Evolutionary conservation across 2,797 vertebrate species (phyloP), one percentile per base, ranked within the genome.

Genomic region (Labroides dimidiatus): DNA sequence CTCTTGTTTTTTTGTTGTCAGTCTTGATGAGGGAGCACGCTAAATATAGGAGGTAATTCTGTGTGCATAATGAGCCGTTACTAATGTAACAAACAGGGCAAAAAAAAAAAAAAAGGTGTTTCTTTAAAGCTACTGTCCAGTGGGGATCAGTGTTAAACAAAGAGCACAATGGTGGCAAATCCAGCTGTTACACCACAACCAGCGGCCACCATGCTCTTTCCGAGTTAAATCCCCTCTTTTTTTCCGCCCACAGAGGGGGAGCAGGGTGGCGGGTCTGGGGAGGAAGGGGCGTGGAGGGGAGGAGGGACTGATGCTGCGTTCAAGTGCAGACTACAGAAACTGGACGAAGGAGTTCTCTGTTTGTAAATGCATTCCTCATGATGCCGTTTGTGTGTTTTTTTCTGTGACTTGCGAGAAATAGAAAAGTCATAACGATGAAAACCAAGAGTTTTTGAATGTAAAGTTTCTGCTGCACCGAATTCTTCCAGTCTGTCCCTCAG

Each of bases 161-260:
- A 79, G 84, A 79, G 67, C 67, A 75, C 76, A 81, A 61, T 73
- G 81, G 67, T 59, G 52, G 72, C 54, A 77, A 80, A 77, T 87
- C 76, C 85, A 88, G 78, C 84, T 83, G 86, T 82, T 85, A 69
- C 60, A 80, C 79, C 79, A 89, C 71, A 71, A 84, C 69, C 67
- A n/a, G 82, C 75, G 84, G 74, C 85, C 86, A 82, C 85, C 83
- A 41, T 78, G 81, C 81, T 78, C 70, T 86, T 24, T 75, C 20
- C 0, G 63, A 81, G 80, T 91, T 82, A 90, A 90, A 88, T 81
- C 77, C 80, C 80, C 62, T 61, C n/a, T n/a, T 42, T 61, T 76
- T 76, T 80, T 77, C 48, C 55, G 15, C 65, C 80, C 64, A 78
- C 75, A 47, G 47, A 68, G 65, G 30, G 60, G 68, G 44, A 50